A percentile compares a stretch with the other conserved stretches of the same genome.
phyloP scores from a whole-genome alignment of 2,113 vertebrate genomes.

The Pollachius pollachius region DNA sequence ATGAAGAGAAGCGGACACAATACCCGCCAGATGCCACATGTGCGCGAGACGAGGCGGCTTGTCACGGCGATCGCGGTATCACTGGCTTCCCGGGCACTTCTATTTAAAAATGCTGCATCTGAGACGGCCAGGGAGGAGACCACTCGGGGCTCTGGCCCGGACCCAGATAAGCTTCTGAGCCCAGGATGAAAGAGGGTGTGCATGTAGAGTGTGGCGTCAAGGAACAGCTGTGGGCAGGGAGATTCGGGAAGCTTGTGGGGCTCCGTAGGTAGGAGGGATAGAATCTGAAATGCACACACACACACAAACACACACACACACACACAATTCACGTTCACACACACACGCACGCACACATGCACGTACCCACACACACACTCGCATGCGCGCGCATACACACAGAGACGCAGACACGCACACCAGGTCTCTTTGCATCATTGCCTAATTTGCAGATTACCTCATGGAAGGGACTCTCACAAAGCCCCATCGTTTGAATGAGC shows the following conservation, averaged over 20 bases:
- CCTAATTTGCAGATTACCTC: too few species aligned
- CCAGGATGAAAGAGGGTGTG: slow-evolving; percentile 61
- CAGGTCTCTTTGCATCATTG: too few species aligned
- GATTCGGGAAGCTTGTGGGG: slow-evolving; percentile 54
- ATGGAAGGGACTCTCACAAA: too few species aligned
- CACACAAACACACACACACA: slow-evolving; percentile 9
- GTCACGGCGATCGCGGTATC: slow-evolving; percentile 30
- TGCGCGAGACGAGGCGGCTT: slow-evolving; percentile 33
- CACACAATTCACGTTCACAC: slow-evolving; percentile 5
- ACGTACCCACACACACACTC: slow-evolving; percentile 4
- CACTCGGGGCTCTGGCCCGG: slow-evolving; percentile 47
- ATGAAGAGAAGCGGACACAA: slow-evolving; percentile 17
- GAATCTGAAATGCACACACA: slow-evolving; percentile 8
- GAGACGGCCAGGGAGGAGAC: slow-evolving; percentile 46
- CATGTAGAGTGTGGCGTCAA: slow-evolving; percentile 50
- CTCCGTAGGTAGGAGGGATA: slow-evolving; percentile 29
- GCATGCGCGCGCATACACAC: background rate
- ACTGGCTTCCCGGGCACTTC: slow-evolving; percentile 21
- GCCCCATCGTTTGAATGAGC: too few species aligned
- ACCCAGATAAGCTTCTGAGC: slow-evolving; percentile 68
- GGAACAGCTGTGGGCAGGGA: slow-evolving; percentile 59
- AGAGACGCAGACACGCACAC: too few species aligned
- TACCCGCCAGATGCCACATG: slow-evolving; percentile 1
- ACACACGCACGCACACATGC: too few species aligned
- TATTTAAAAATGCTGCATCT: slow-evolving; percentile 50